These are phyloP conservation scores for Tanypteryx hageni DNA, from an alignment of 2,888 invertebrate genomes.

Conservation along the genomic window DNA sequence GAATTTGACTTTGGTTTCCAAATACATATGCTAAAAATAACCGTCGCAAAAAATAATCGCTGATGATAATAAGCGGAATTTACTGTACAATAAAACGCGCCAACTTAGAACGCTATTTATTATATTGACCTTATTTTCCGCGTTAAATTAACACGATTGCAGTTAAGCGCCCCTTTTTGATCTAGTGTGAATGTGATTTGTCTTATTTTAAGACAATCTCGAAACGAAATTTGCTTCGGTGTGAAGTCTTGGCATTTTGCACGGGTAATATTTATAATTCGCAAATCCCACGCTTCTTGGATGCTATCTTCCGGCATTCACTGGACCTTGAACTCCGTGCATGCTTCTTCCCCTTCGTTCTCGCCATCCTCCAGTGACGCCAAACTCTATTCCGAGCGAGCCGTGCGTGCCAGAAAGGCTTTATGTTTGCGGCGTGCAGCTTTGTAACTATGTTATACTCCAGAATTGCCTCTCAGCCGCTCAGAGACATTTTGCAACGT, in stretches of 20 bases:
- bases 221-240: not conserved
- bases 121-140: no score
- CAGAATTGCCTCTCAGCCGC: not conserved
- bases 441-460: not conserved
- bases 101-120: no score
- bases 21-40: no score
- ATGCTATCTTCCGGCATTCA: not conserved
- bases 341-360: not conserved
- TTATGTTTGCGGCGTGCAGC: not conserved
- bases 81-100: no score
- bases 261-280: not conserved
- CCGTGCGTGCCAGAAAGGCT: not conserved
- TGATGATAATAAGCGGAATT: no score
- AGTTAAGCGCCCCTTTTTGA: no score
- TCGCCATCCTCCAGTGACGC: not conserved
- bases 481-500: not conserved
- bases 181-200: no score
- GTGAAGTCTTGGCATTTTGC: not conserved
- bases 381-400: not conserved
- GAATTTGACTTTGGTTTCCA: no score
- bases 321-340: conserved; percentile 16
- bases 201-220: no score
- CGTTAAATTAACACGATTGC: no score
- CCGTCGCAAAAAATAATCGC: no score
- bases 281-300: not conserved